Base-by-base conservation (phyloP, 2,888 invertebrate genomes). In the Vanessa cardui region DNA sequence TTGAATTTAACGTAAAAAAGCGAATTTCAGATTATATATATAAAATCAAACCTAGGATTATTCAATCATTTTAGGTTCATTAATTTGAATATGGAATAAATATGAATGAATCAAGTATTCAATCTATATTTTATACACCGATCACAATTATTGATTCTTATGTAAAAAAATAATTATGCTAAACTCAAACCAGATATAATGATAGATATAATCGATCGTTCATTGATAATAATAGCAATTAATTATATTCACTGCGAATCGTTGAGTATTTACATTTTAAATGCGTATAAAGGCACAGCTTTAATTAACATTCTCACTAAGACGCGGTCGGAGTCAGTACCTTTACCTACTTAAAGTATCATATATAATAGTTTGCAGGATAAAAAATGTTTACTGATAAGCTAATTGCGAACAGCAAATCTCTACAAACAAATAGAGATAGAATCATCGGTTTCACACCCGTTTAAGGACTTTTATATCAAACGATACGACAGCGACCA, bases 321-420 rank as follows among this genome's bases (percentile, higher is more conserved):
- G 9, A 39, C 8, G 16, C 16, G n/a, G 16, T 20, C 18, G 6
- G 26, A 56, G 26, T 45, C 46, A 63, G 7, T 9, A 33, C 12
- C 6, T 21, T 44, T 47, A 54, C 39, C 50, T 58, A 59, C 64
- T 61, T 62, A 64, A 47, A 31, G 45, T 63, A 68, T 68, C 59
- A 68, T 56, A 62, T 54, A 64, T 65, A 65, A 68, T 62, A 62
- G 56, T 58, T 18, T 21, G 65, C 18, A 62, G 33, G 60, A 66
- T 66, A 66, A 66, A 66, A 62, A 45, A 21, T 52, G 31, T 60
- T 64, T 44, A 58, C 52, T 56, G 87, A 88, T 89, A 88, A 87
- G 84, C 78, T 89, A 89, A 90, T 90, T 88, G 85, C 80, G 73
- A 80, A 82, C 80, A 81, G 78, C 78, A 74, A 70, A 65, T 80